phyloP scores from a whole-genome alignment of 2,113 vertebrate genomes.

The Talpa occidentalis region DNA sequence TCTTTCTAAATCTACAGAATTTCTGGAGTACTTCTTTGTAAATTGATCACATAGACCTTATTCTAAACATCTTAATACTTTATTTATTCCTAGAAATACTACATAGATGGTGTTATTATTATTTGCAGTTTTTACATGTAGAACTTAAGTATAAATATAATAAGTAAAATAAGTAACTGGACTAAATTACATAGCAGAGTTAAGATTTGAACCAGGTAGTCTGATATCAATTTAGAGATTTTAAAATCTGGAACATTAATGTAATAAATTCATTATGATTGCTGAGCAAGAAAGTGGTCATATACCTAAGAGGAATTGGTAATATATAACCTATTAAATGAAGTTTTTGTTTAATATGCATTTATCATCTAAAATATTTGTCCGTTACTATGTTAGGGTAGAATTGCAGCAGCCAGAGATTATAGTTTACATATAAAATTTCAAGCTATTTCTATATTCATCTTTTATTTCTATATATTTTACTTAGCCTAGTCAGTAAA shows the following conservation, averaged over 20 bases:
- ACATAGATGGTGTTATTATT: background rate
- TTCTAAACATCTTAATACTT: background rate
- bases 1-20: conserved; percentile 6
- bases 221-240: background rate
- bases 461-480: background rate
- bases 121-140: background rate
- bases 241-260: background rate
- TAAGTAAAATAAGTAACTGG: background rate
- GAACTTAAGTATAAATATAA: background rate
- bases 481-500: background rate
- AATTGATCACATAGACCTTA: background rate
- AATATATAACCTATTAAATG: background rate
- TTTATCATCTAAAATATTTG: conserved; percentile 12
- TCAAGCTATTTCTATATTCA: background rate
- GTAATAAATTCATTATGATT: background rate
- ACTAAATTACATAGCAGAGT: background rate
- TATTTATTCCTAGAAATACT: background rate
- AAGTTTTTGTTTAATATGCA: background rate
- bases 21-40: background rate
- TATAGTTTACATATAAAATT: background rate
- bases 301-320: background rate
- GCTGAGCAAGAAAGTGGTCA: background rate
- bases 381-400: background rate
- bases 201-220: background rate
- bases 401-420: background rate